Evolutionary conservation across 2,888 invertebrate genomes (phyloP).

Genomic region (Cosmopolites sordidus): DNA sequence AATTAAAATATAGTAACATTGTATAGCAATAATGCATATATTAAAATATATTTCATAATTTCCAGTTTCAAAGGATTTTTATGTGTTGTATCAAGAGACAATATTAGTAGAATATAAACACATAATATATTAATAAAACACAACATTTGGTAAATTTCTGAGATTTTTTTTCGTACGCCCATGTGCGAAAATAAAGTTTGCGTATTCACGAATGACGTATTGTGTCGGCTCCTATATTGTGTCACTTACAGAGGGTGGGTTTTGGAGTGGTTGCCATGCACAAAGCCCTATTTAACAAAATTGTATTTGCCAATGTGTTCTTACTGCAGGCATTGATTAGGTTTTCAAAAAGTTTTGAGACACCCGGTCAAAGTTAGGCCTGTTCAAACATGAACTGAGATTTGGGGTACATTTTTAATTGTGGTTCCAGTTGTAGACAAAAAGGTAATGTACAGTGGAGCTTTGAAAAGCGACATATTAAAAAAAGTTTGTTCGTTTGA

Average conservation of each 20-base stretch:
- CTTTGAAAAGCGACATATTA: too few species aligned
- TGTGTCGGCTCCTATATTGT: slow-evolving; percentile 38
- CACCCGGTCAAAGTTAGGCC: slow-evolving; percentile 16
- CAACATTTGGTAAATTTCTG: too few species aligned
- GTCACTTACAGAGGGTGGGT: slow-evolving; percentile 43
- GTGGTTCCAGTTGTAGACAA: background rate
- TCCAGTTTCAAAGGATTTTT: too few species aligned
- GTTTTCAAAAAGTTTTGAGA: slow-evolving; percentile 21
- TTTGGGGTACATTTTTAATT: slow-evolving; percentile 18
- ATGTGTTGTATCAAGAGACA: too few species aligned
- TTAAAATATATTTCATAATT: too few species aligned
- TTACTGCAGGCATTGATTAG: slow-evolving; percentile 19
- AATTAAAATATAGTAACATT: too few species aligned
- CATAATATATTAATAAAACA: too few species aligned
- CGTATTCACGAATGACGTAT: slow-evolving; percentile 21
- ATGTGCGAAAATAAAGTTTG: background rate
- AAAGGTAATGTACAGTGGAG: too few species aligned
- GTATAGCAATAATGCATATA: too few species aligned
- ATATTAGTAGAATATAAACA: too few species aligned
- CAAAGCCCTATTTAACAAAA: slow-evolving; percentile 31
- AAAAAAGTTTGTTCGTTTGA: too few species aligned
- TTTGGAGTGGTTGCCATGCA: slow-evolving; percentile 39
- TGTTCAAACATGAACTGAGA: slow-evolving; percentile 14
- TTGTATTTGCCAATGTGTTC: slow-evolving; percentile 22
- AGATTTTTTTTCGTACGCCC: too few species aligned